A percentile compares a stretch with the other conserved stretches of the same genome.
Conservation (phyloP, 2,113 vertebrate genomes). For the Irena cyanogastra region DNA sequence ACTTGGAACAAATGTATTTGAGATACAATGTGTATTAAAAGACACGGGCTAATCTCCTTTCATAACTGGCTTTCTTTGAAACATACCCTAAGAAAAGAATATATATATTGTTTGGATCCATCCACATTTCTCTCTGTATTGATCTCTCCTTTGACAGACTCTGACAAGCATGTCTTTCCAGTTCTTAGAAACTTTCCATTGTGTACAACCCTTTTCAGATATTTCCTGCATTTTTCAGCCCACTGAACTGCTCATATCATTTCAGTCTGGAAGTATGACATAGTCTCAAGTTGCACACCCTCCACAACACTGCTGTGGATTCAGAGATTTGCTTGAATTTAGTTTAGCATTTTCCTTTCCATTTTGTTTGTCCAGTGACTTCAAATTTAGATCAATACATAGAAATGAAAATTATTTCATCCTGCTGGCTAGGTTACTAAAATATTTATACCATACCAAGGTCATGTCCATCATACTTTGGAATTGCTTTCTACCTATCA, state of each 20-base stretch:
- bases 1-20: background rate
- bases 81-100: background rate
- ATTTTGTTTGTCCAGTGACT: background rate
- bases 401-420: background rate
- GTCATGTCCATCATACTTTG: background rate
- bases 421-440: background rate
- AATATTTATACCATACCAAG: background rate
- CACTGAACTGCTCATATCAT: background rate
- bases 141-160: background rate
- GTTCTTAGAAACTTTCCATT: background rate
- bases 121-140: background rate
- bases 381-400: background rate
- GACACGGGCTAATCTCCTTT: background rate
- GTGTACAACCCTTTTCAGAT: background rate
- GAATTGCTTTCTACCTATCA: background rate
- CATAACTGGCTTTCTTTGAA: background rate
- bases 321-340: background rate
- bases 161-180: background rate
- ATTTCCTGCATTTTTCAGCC: background rate
- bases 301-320: background rate
- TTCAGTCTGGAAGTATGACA: background rate
- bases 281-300: fast-evolving
- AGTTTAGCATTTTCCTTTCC: background rate
- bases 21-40: background rate
- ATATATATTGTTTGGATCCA: fast-evolving